Evolutionary conservation across 1,140 invertebrate species (phyloP).

Genomic region (Drosophila funebris): DNA sequence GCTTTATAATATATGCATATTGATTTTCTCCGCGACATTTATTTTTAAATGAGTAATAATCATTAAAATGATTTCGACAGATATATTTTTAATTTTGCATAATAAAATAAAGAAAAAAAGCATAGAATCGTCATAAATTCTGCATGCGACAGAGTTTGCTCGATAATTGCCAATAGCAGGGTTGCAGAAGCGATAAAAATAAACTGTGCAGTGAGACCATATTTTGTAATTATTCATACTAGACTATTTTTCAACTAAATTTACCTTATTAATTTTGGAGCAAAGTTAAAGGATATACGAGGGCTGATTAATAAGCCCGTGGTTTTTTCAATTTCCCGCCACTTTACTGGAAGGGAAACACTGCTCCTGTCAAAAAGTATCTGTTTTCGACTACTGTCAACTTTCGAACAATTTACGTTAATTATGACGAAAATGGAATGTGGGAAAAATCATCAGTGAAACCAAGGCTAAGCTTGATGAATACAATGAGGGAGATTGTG

Average conservation of each 20-base stretch:
- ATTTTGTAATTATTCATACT: background rate
- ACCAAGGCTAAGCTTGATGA: too few relatives aligned
- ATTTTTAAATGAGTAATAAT: conserved; percentile 10
- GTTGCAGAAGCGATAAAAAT: conserved; percentile 8
- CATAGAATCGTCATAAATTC: conserved; percentile 44
- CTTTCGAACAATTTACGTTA: too few relatives aligned
- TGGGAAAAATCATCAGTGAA: too few relatives aligned
- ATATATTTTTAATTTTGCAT: conserved; percentile 39
- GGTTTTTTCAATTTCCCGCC: too few relatives aligned
- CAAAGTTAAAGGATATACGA: too few relatives aligned
- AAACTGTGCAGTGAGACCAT: background rate
- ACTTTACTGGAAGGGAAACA: too few relatives aligned
- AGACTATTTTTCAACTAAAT: background rate
- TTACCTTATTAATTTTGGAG: too few relatives aligned
- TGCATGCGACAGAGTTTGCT: conserved; percentile 40
- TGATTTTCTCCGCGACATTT: conserved; percentile 25
- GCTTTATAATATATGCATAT: background rate
- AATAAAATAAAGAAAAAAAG: conserved; percentile 37
- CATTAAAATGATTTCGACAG: conserved; percentile 18
- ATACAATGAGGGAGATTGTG: too few relatives aligned
- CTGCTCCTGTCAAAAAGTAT: too few relatives aligned
- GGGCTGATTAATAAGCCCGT: background rate
- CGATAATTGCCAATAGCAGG: conserved; percentile 29
- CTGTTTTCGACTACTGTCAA: too few relatives aligned
- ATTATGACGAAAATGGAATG: too few relatives aligned